phyloP scores from a whole-genome alignment of 2,797 vertebrate species.

The Prionace glauca region DNA sequence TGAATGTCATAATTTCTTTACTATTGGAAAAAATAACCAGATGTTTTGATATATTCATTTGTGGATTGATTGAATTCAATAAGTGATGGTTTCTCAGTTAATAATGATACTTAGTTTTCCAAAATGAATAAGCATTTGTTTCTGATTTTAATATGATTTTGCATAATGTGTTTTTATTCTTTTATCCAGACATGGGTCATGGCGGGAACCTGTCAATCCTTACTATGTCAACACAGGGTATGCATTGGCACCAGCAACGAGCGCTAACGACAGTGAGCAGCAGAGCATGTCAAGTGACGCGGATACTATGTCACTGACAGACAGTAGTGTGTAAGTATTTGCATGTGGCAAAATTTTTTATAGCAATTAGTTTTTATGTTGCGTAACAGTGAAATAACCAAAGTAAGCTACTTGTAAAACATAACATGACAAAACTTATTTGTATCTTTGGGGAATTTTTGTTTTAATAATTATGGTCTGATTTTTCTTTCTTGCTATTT shows the following conservation, averaged over 20 bases:
- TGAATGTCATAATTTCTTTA: neutral
- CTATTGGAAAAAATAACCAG: neutral
- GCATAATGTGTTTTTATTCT: slow-evolving; percentile 18
- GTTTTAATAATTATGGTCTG: neutral
- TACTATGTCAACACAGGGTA: slow-evolving; percentile 85
- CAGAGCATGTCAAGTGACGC: slow-evolving; percentile 98
- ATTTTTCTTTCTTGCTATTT: neutral
- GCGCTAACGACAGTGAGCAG: slow-evolving; percentile 93
- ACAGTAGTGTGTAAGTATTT: slow-evolving; percentile 87
- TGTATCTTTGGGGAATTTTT: neutral
- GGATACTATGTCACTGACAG: slow-evolving; percentile 86
- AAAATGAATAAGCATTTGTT: neutral
- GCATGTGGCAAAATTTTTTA: neutral
- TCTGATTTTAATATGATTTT: neutral
- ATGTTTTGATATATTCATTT: neutral
- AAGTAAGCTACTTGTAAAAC: neutral
- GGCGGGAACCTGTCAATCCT: slow-evolving; percentile 79
- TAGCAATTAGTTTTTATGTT: neutral
- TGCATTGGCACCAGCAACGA: slow-evolving; percentile 81
- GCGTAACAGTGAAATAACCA: neutral
- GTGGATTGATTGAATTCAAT: neutral
- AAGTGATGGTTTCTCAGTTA: neutral
- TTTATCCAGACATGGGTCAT: slow-evolving; percentile 59
- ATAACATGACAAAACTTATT: neutral
- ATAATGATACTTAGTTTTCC: neutral